phyloP scores from a whole-genome alignment of 53 echinoderm and acorn worm species.

The Henricia sp. region DNA sequence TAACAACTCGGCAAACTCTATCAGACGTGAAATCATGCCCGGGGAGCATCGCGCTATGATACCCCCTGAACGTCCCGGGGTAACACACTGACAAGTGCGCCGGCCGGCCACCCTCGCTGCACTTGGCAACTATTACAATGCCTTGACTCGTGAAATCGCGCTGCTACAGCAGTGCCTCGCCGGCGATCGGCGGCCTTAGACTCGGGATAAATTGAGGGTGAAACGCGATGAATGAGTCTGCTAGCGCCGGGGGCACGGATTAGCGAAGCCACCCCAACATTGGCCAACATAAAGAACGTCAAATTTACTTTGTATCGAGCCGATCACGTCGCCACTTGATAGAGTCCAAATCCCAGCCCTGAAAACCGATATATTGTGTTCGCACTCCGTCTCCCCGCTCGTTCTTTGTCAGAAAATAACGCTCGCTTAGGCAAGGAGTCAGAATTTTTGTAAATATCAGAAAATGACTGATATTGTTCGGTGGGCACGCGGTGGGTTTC shows the following conservation, averaged over 20 bases:
- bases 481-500: neutral
- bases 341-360: slow-evolving; percentile 36
- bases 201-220: slow-evolving; percentile 37
- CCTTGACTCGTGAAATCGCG: neutral
- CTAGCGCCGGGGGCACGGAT: slow-evolving; percentile 41
- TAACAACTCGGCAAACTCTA: neutral
- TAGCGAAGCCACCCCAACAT: slow-evolving; percentile 64
- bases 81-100: slow-evolving; percentile 23
- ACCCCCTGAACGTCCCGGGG: neutral
- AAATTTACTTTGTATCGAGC: slow-evolving; percentile 60
- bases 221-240: slow-evolving; percentile 44
- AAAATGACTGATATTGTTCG: slow-evolving; percentile 43
- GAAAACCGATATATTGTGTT: slow-evolving; percentile 31
- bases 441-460: slow-evolving; percentile 59
- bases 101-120: neutral
- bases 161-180: neutral
- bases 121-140: slow-evolving; percentile 50
- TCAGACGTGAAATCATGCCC: slow-evolving; percentile 17
- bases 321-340: slow-evolving; percentile 54
- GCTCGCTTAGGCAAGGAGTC: slow-evolving; percentile 61
- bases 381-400: neutral
- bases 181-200: neutral
- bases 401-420: slow-evolving; percentile 48
- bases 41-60: slow-evolving; percentile 2
- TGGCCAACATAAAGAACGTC: slow-evolving; percentile 65